Percentiles rank a stretch among this genome's conserved stretches.
These are phyloP conservation scores for Pelecanus crispus DNA, from an alignment of 2,113 vertebrate genomes.

Conservation along the genomic window DNA sequence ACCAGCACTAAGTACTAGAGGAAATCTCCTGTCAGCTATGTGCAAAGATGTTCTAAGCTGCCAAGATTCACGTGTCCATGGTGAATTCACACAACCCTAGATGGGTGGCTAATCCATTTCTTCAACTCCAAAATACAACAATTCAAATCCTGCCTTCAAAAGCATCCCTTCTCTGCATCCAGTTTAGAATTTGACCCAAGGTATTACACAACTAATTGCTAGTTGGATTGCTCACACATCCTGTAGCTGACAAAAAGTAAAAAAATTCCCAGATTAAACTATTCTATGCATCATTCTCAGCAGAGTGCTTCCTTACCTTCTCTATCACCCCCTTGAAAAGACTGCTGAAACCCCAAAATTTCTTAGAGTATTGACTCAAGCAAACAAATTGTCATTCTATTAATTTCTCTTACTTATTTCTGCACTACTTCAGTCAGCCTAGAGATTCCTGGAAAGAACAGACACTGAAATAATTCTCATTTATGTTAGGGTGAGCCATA, in stretches of 20 bases:
- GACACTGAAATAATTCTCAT: slow-evolving; percentile 35
- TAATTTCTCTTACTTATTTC: slow-evolving; percentile 15
- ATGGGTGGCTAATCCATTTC: neutral
- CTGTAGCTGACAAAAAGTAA: neutral
- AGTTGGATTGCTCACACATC: neutral
- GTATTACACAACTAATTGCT: neutral
- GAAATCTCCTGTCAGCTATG: neutral
- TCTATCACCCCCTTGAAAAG: neutral
- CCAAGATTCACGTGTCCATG: neutral
- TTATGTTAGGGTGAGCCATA: neutral
- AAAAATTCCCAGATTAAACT: neutral
- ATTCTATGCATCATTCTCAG: neutral
- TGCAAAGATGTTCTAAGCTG: neutral
- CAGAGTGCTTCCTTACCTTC: neutral
- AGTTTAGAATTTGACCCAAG: neutral
- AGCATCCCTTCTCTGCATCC: neutral
- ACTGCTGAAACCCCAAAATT: neutral
- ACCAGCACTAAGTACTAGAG: neutral
- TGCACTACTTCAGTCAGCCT: neutral
- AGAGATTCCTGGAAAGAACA: slow-evolving; percentile 53
- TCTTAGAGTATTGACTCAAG: neutral
- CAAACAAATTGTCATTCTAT: neutral
- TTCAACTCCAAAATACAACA: neutral
- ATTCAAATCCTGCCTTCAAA: neutral
- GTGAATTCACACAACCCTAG: neutral